phyloP scores from a whole-genome alignment of 2,888 invertebrate species.

The Encarsia formosa region DNA sequence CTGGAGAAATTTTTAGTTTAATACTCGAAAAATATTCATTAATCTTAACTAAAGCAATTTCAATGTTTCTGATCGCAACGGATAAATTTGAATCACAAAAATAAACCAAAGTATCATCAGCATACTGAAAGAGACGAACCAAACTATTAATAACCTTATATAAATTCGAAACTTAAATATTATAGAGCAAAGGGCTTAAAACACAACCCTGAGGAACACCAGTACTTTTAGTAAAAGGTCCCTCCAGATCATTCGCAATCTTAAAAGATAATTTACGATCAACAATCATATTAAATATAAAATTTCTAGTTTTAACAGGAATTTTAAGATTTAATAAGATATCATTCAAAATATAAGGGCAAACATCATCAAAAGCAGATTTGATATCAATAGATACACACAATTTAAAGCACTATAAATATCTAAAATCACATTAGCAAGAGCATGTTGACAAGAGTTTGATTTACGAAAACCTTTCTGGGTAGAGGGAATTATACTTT shows the following conservation, averaged over 20 bases:
- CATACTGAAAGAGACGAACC: not conserved
- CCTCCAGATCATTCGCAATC: not conserved
- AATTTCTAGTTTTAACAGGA: not conserved
- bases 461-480: not conserved
- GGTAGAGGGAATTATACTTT: not conserved
- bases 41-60: not conserved
- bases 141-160: not conserved
- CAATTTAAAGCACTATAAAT: not conserved
- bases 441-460: not conserved
- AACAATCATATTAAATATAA: slow-evolving; percentile 5
- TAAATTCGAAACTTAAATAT: not conserved
- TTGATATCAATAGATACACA: not conserved
- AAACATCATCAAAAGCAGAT: slow-evolving; percentile 7
- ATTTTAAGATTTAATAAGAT: not conserved
- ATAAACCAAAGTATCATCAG: slow-evolving; percentile 5
- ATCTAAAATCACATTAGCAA: not conserved
- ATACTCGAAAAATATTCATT: not conserved
- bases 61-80: not conserved
- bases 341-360: not conserved
- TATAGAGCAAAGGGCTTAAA: slow-evolving; percentile 3
- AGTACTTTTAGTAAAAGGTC: not conserved
- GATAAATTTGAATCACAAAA: not conserved
- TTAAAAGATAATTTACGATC: slow-evolving; percentile 4
- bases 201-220: slow-evolving; percentile 9
- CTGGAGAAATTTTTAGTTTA: not conserved